phyloP scores from a whole-genome alignment of 2,113 vertebrate species.

The Gadus macrocephalus region DNA sequence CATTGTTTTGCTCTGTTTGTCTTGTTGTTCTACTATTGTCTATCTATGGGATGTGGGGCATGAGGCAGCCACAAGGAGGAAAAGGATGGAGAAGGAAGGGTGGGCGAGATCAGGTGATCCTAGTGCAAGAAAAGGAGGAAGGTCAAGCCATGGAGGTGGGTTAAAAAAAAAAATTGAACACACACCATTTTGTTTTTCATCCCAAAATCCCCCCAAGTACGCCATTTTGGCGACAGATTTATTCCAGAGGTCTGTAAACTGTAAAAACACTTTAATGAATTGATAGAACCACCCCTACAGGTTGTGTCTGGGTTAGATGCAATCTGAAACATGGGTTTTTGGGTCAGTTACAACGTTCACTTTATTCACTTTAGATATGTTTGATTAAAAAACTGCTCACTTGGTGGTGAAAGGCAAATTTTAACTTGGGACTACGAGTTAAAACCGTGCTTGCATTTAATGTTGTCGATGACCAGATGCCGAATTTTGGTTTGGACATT shows the following conservation, averaged over 20 bases:
- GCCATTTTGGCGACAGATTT: background rate
- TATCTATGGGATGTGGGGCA: background rate
- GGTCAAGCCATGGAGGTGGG: background rate
- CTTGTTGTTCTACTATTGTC: no score
- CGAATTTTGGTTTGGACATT: no score
- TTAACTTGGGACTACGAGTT: no score
- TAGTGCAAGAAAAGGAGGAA: background rate
- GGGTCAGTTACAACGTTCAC: background rate
- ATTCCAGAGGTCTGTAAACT: background rate
- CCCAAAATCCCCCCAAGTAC: background rate
- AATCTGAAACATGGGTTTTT: background rate
- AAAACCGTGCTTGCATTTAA: no score
- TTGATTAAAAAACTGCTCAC: background rate
- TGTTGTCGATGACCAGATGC: no score
- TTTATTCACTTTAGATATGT: constrained; percentile 1
- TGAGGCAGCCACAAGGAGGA: background rate
- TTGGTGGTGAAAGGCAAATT: no score
- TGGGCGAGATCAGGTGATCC: background rate
- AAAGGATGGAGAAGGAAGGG: background rate
- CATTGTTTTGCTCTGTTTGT: no score
- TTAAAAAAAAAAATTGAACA: background rate
- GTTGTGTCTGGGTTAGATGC: background rate
- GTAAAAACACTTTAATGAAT: background rate
- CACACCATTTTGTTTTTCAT: background rate
- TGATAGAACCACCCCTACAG: background rate